phyloP scores from a whole-genome alignment of 1,140 invertebrate species.

The Drosophila pallidifrons region DNA sequence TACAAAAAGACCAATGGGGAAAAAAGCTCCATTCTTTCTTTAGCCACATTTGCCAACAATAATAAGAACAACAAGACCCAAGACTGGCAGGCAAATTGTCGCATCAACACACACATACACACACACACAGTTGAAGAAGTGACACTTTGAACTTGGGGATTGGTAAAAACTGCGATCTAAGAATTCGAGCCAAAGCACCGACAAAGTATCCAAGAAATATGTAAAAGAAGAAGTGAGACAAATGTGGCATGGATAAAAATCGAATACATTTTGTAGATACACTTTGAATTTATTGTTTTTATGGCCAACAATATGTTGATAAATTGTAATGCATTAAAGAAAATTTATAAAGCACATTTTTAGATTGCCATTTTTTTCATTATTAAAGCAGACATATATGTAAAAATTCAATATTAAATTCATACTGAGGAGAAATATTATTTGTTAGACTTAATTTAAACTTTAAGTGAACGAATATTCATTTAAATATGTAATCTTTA shows the following conservation, averaged over 20 bases:
- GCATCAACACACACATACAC: conserved; percentile 26
- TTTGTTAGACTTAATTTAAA: too few species aligned
- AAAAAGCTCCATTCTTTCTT: conserved; percentile 38
- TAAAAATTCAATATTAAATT: too few species aligned
- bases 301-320: too few species aligned
- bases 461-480: too few species aligned
- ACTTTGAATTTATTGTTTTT: neutral
- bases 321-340: too few species aligned
- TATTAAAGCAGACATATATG: too few species aligned
- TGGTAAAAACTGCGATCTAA: conserved; percentile 22
- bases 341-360: too few species aligned
- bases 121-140: neutral
- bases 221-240: conserved; percentile 9
- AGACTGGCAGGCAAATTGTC: conserved; percentile 34
- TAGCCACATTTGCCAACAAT: conserved; percentile 39
- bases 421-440: too few species aligned
- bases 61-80: conserved; percentile 17
- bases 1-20: conserved; percentile 50
- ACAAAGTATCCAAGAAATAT: conserved; percentile 25
- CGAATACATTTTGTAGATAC: conserved; percentile 1
- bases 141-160: conserved; percentile 24
- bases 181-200: conserved; percentile 35
- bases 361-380: too few species aligned
- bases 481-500: too few species aligned
- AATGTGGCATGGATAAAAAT: neutral